Evolutionary conservation across 2,888 invertebrate species (phyloP).

Genomic region (Ceramica pisi): DNA sequence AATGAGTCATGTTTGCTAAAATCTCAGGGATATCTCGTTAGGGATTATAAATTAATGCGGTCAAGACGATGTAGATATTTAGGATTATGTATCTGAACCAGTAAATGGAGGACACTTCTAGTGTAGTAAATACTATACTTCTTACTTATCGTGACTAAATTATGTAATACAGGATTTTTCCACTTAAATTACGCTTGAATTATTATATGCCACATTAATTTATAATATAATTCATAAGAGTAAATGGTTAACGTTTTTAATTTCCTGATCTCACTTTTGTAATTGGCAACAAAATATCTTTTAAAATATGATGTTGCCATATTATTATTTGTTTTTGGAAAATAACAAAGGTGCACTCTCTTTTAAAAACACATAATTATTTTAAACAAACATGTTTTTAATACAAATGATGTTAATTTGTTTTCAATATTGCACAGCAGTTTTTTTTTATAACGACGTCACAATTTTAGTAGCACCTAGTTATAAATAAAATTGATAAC

Average conservation of each 20-base stretch:
- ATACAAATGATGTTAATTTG: background rate
- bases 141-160: background rate
- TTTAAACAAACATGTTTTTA: background rate
- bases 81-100: conserved; percentile 16
- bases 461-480: background rate
- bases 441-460: background rate
- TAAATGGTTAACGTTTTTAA: background rate
- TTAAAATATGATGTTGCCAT: background rate
- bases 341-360: background rate
- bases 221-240: background rate
- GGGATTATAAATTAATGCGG: conserved; percentile 18
- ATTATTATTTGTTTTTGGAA: background rate
- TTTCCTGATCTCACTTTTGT: conserved; percentile 10
- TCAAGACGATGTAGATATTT: conserved; percentile 5
- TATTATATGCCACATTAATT: background rate
- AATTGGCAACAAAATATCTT: conserved; percentile 11
- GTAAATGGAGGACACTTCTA: background rate
- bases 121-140: background rate
- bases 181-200: conserved; percentile 1
- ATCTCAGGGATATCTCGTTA: conserved; percentile 24
- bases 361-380: background rate
- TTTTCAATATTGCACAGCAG: conserved; percentile 21
- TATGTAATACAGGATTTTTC: background rate
- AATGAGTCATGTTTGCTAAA: conserved; percentile 13
- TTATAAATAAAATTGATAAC: conserved; percentile 35